These are phyloP conservation scores for Caenorhabditis sp. DNA, from an alignment of 2,888 invertebrate genomes.

Conservation along the genomic window DNA sequence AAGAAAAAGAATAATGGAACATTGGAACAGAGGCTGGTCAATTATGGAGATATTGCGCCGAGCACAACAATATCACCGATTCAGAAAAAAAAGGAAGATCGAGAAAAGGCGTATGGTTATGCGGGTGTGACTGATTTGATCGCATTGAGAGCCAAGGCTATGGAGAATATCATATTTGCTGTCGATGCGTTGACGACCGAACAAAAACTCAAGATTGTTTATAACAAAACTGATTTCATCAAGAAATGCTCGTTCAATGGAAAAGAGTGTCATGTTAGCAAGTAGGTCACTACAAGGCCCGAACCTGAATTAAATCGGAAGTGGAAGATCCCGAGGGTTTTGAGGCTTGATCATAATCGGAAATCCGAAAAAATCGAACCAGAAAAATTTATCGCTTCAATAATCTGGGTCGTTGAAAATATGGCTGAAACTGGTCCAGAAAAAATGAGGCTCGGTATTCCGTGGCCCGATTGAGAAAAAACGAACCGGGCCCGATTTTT, in stretches of 20 bases:
- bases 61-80: constrained; percentile 55
- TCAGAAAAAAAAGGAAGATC: constrained; percentile 55
- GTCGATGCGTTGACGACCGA: constrained; percentile 59
- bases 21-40: constrained; percentile 55
- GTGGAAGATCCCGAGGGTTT: too few relatives aligned
- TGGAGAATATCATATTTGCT: constrained; percentile 69
- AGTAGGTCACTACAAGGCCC: too few relatives aligned
- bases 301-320: too few relatives aligned
- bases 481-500: too few relatives aligned
- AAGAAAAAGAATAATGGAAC: constrained; percentile 18
- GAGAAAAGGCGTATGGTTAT: constrained; percentile 64
- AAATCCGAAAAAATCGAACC: too few relatives aligned
- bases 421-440: too few relatives aligned
- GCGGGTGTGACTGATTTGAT: constrained; percentile 67
- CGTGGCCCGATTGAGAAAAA: too few relatives aligned
- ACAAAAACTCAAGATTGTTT: constrained; percentile 47
- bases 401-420: too few relatives aligned
- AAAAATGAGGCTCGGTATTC: too few relatives aligned
- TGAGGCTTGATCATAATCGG: too few relatives aligned
- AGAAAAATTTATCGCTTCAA: too few relatives aligned
- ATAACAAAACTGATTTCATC: constrained; percentile 62
- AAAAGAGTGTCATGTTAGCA: constrained; percentile 64
- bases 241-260: constrained; percentile 70
- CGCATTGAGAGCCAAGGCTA: constrained; percentile 65
- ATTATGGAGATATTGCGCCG: constrained; percentile 64